These are phyloP conservation scores for Xenopus laevis DNA, from an alignment of 2,113 vertebrate species.

Conservation along the genomic window DNA sequence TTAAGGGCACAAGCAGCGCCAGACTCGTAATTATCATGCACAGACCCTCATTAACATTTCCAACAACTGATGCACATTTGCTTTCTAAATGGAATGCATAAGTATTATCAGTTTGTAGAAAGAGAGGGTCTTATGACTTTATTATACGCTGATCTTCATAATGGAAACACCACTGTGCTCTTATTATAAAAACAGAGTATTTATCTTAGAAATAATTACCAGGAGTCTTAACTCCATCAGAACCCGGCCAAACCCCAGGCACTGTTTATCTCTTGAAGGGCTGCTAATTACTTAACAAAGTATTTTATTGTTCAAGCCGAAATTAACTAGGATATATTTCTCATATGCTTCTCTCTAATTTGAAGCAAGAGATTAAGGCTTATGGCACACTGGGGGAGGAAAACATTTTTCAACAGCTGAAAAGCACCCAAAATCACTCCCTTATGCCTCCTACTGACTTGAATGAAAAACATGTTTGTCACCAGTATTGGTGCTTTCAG, in stretches of 20 bases:
- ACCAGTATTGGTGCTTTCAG: too few relatives aligned
- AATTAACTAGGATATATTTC: background rate
- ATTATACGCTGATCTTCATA: background rate
- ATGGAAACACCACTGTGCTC: background rate
- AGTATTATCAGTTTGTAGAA: background rate
- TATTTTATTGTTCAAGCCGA: background rate
- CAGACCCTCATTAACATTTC: conserved; percentile 30
- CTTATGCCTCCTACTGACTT: too few relatives aligned
- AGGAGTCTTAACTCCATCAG: background rate
- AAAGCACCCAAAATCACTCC: too few relatives aligned
- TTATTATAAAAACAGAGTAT: background rate
- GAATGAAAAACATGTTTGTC: too few relatives aligned
- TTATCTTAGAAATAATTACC: background rate
- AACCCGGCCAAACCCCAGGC: background rate
- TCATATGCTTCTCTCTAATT: background rate
- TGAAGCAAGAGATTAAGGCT: too few relatives aligned
- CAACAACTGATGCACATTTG: conserved; percentile 12
- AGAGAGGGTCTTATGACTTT: background rate
- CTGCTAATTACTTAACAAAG: background rate
- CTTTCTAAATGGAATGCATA: conserved; percentile 4
- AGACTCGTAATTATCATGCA: conserved; percentile 29
- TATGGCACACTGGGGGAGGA: too few relatives aligned
- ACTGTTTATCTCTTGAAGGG: background rate
- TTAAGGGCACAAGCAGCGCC: conserved; percentile 3
- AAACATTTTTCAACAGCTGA: too few relatives aligned